Evolutionary conservation across 2,113 vertebrate species (phyloP).

Genomic region (Eublepharis macularius): DNA sequence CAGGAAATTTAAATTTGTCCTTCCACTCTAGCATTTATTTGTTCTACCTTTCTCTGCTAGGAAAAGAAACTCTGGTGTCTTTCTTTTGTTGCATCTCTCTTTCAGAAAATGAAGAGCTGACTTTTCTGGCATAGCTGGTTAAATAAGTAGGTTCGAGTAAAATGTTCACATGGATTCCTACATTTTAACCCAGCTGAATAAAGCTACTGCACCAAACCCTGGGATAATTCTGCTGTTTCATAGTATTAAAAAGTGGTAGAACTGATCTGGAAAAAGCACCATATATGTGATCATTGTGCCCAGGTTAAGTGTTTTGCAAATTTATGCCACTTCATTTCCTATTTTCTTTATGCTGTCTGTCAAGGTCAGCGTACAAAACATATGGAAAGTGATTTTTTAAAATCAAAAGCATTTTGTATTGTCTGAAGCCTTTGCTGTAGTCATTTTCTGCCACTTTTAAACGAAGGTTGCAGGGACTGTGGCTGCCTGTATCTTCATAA

Average conservation of each 20-base stretch:
- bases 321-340: constrained; percentile 51
- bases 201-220: constrained; percentile 31
- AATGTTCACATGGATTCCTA: constrained; percentile 54
- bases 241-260: not conserved
- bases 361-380: constrained; percentile 15
- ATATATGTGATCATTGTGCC: constrained; percentile 51
- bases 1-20: constrained; percentile 10
- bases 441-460: constrained; percentile 24
- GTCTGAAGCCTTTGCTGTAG: constrained; percentile 5
- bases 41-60: not conserved
- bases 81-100: constrained; percentile 17
- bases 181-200: constrained; percentile 54
- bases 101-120: constrained; percentile 10
- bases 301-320: constrained; percentile 66
- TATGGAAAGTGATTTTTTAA: constrained; percentile 54
- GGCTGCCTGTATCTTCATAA: constrained; percentile 33
- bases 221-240: constrained; percentile 40
- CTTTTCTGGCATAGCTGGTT: constrained; percentile 35
- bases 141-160: constrained; percentile 49
- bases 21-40: constrained; percentile 32
- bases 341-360: not conserved
- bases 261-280: constrained; percentile 32
- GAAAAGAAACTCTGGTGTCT: constrained; percentile 19
- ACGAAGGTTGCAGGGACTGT: not conserved
- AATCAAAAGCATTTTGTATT: constrained; percentile 35